phyloP scores from a whole-genome alignment of 2,113 vertebrate genomes.

The Gracilinanus agilis region DNA sequence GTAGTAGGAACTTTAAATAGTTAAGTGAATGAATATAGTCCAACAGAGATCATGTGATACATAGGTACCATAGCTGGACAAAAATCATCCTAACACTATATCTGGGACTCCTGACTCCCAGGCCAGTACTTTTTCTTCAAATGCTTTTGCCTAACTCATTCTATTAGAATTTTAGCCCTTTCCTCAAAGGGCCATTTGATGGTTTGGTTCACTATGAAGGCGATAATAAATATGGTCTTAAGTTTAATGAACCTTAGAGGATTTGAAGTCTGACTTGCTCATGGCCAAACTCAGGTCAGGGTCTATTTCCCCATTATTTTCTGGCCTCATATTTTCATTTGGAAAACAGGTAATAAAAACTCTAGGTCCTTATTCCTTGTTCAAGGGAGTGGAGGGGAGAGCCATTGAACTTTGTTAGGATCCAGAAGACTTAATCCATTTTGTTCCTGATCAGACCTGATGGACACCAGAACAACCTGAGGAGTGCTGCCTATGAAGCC shows the following conservation, averaged over 20 bases:
- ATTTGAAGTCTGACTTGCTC: constrained; percentile 1
- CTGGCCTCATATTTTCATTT: constrained; percentile 1
- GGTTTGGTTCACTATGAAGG: background rate
- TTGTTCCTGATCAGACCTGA: constrained; percentile 88
- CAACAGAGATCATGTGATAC: background rate
- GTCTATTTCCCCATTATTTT: background rate
- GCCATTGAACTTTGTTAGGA: background rate
- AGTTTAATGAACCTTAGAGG: background rate
- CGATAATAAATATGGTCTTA: background rate
- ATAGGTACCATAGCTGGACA: background rate
- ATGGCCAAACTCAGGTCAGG: background rate
- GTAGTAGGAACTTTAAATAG: background rate
- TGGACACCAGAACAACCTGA: constrained; percentile 98
- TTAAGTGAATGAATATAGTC: background rate
- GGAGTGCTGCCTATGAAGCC: constrained; percentile 97
- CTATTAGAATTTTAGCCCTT: background rate
- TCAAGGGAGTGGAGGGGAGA: background rate
- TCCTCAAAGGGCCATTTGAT: constrained; percentile 10
- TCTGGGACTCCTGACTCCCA: background rate
- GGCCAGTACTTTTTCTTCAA: background rate
- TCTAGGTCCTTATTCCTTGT: background rate
- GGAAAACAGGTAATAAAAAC: background rate
- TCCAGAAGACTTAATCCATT: constrained; percentile 20
- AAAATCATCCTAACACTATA: background rate
- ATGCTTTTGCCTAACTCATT: background rate